Evolutionary conservation across 2,113 vertebrate species (phyloP).

Genomic region (Leptobrachium ailaonicum): DNA sequence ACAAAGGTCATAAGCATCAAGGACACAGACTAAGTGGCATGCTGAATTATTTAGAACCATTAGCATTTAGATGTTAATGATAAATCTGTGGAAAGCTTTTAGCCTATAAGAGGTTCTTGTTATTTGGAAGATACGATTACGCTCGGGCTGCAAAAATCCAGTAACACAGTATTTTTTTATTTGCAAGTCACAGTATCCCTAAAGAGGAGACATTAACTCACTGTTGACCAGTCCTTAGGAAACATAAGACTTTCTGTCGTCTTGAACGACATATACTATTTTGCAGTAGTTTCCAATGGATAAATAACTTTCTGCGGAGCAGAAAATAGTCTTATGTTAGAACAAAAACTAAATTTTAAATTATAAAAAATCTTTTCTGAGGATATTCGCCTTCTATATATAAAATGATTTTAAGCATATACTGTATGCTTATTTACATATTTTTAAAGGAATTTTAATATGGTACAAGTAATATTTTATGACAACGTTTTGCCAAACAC

Average conservation of each 20-base stretch:
- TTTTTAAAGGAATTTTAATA: no score
- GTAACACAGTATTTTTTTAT: slow-evolving; percentile 9
- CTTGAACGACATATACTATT: not conserved
- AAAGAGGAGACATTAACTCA: slow-evolving; percentile 18
- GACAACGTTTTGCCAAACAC: no score
- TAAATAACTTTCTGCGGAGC: slow-evolving; percentile 12
- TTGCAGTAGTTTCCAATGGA: not conserved
- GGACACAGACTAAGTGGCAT: slow-evolving; percentile 63
- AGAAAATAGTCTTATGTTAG: slow-evolving; percentile 20
- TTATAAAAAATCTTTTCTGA: not conserved
- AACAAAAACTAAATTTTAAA: not conserved
- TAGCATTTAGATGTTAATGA: slow-evolving; percentile 71
- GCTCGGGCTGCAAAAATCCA: slow-evolving; percentile 35
- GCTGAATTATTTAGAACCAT: slow-evolving; percentile 74
- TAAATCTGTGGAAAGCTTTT: slow-evolving; percentile 60
- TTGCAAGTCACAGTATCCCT: slow-evolving; percentile 13
- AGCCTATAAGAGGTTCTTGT: slow-evolving; percentile 64
- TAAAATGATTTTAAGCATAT: no score
- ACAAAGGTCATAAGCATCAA: slow-evolving; percentile 56
- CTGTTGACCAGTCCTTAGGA: not conserved
- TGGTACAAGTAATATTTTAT: no score
- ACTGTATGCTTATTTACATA: no score
- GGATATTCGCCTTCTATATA: no score
- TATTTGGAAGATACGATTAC: slow-evolving; percentile 29
- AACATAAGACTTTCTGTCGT: not conserved